Evolutionary conservation across 2,113 vertebrate species (phyloP).

Genomic region (Gadus macrocephalus): DNA sequence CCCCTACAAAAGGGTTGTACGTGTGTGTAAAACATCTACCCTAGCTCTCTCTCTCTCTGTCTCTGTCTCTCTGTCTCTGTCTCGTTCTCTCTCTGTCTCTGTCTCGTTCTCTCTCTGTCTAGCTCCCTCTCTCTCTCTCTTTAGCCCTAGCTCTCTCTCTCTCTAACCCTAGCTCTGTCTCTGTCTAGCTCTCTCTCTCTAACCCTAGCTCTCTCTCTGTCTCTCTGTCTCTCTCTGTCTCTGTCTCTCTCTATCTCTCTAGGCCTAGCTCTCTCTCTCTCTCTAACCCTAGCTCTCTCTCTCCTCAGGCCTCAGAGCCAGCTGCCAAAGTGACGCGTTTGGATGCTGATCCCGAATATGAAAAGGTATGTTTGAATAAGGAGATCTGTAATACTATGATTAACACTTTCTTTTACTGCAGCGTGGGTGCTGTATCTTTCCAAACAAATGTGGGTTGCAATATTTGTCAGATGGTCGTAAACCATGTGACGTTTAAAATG

Average conservation of each 20-base stretch:
- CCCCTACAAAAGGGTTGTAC: conserved; percentile 28
- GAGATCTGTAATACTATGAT: conserved; percentile 15
- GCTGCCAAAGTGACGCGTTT: conserved; percentile 73
- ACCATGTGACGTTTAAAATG: background rate
- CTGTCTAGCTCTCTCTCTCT: too few relatives aligned
- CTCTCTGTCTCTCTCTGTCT: too few relatives aligned
- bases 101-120: too few relatives aligned
- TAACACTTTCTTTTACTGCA: conserved; percentile 31
- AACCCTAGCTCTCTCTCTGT: too few relatives aligned
- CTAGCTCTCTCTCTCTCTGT: too few relatives aligned
- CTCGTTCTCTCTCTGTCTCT: too few relatives aligned
- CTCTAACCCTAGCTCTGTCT: too few relatives aligned
- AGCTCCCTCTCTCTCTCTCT: too few relatives aligned
- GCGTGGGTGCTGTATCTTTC: background rate
- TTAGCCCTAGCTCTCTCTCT: too few relatives aligned
- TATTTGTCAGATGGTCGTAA: background rate
- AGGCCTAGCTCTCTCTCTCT: too few relatives aligned
- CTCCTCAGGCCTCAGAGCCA: conserved; percentile 66
- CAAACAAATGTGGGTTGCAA: background rate
- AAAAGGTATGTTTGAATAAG: conserved; percentile 62
- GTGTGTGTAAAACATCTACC: conserved; percentile 22
- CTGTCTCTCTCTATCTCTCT: too few relatives aligned
- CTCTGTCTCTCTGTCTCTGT: too few relatives aligned
- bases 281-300: conserved; percentile 18
- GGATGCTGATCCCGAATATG: conserved; percentile 65